These are phyloP conservation scores for Anastrepha ludens DNA, from an alignment of 1,140 invertebrate genomes.

Conservation along the genomic window DNA sequence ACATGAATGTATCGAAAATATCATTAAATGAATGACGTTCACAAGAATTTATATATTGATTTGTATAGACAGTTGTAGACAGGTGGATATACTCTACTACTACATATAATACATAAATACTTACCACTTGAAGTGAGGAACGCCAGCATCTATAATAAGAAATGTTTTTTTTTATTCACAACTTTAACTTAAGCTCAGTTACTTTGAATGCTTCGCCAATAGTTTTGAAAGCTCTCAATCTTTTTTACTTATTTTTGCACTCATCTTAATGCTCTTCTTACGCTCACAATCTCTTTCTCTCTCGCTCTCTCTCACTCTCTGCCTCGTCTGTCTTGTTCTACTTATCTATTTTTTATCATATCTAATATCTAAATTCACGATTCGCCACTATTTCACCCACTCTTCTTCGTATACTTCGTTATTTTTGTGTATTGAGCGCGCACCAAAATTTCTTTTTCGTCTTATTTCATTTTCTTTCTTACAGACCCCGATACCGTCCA, in stretches of 20 bases:
- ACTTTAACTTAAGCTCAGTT: too few species aligned
- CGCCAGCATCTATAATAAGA: too few species aligned
- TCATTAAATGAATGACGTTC: neutral
- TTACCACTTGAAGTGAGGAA: too few species aligned
- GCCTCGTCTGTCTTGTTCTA: conserved; percentile 52
- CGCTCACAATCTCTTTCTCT: conserved; percentile 57
- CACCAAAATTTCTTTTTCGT: conserved; percentile 56
- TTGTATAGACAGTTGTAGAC: neutral
- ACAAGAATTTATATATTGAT: neutral
- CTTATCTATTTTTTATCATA: neutral
- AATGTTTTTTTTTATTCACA: too few species aligned
- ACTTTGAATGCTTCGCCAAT: neutral
- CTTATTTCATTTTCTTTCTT: conserved; percentile 68
- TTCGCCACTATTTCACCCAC: conserved; percentile 30
- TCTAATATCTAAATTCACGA: conserved; percentile 6
- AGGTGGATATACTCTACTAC: neutral
- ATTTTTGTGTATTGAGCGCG: conserved; percentile 21
- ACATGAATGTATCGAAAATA: too few species aligned
- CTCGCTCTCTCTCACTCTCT: conserved; percentile 54
- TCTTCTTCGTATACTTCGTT: neutral
- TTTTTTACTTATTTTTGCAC: neutral
- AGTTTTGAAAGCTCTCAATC: neutral
- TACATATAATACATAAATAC: too few species aligned
- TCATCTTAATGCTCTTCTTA: neutral
- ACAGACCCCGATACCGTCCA: conserved; percentile 67